Base-by-base conservation (phyloP, 2,888 invertebrate species). In the Agrotis ipsilon region DNA sequence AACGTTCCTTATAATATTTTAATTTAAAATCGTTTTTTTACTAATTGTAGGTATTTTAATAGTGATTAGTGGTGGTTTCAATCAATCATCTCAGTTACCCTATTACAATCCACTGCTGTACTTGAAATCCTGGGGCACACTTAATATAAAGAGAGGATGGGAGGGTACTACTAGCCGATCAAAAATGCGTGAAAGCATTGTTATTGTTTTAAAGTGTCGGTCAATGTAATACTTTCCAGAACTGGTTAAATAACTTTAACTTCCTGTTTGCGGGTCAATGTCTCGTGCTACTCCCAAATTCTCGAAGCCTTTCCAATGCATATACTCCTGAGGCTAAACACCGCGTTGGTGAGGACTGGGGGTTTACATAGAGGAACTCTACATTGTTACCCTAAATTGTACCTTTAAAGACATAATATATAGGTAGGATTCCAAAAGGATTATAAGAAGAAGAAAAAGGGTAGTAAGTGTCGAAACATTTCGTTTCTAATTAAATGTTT, bases 211-310 rank as follows among this genome's bases (percentile, higher is more conserved):
- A 43, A 39, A 24, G n/a, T 5, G 9, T 39, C 14, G 39, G 21
- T 24, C 21, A 43, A 11, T 64, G 27, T 19, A 45, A n/a, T 27
- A 13, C 24, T 45, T 45, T 62, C 16, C 24, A 19, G 19, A 64
- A 43, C n/a, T 16, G 27, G 27, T 61, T 27, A 24, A 9, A 5
- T 14, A 16, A 6, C 3, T 49, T 19, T 19, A 11, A 19, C 13
- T 32, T 55, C 32, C 14, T 19, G n/a, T 55, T 55, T 55, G n/a
- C n/a, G 27, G 54, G 54, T 55, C 55, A 55, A 55, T n/a, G 14
- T 39, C 21, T n/a, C 11, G n/a, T 43, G 14, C n/a, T 24, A 13
- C 39, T 39, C 18, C 24, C n/a, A 16, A 16, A 61, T 27, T 19
- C 64, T 62, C 14, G 14, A 7, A 21, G 21, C 14, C 18, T 5